Conservation (phyloP, 2,888 invertebrate genomes). For the Cataglyphis albicans region DNA sequence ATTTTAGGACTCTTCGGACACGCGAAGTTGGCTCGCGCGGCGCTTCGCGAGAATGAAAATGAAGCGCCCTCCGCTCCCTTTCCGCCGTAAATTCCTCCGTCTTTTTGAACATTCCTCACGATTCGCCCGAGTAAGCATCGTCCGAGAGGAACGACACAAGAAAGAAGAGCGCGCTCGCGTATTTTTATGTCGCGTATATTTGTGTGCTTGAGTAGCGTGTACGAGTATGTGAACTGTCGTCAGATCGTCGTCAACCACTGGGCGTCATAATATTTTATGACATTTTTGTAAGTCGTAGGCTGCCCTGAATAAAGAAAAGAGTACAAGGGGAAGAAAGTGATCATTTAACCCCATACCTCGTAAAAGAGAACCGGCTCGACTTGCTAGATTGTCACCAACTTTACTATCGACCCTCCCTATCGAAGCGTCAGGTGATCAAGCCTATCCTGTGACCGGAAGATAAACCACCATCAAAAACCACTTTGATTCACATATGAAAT, state of each 20-base stretch:
- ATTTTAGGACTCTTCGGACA: slow-evolving; percentile 73
- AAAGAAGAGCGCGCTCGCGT: background rate
- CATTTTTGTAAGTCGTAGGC: slow-evolving; percentile 66
- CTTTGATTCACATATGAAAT: background rate
- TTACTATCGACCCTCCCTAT: slow-evolving; percentile 62
- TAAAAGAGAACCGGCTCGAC: slow-evolving; percentile 76
- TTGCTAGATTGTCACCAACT: slow-evolving; percentile 80
- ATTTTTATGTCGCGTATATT: background rate
- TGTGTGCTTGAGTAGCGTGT: background rate
- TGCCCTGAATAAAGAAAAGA: slow-evolving; percentile 50
- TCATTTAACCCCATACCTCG: slow-evolving; percentile 82
- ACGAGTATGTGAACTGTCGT: slow-evolving; percentile 33
- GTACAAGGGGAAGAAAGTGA: slow-evolving; percentile 74
- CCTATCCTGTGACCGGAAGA: background rate
- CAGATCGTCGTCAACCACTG: slow-evolving; percentile 26
- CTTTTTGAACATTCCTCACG: slow-evolving; percentile 16
- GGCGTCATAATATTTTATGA: slow-evolving; percentile 70
- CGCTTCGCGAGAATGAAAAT: slow-evolving; percentile 65
- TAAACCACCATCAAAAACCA: slow-evolving; percentile 3
- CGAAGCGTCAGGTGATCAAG: slow-evolving; percentile 13
- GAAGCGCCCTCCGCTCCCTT: slow-evolving; percentile 40
- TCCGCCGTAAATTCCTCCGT: slow-evolving; percentile 28
- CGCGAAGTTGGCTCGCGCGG: slow-evolving; percentile 58
- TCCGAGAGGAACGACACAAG: background rate
- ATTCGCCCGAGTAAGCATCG: slow-evolving; percentile 31